Evolutionary conservation across 2,113 vertebrate species (phyloP), one percentile per base, ranked within the genome.

Genomic region (Rhizomys pruinosus): DNA sequence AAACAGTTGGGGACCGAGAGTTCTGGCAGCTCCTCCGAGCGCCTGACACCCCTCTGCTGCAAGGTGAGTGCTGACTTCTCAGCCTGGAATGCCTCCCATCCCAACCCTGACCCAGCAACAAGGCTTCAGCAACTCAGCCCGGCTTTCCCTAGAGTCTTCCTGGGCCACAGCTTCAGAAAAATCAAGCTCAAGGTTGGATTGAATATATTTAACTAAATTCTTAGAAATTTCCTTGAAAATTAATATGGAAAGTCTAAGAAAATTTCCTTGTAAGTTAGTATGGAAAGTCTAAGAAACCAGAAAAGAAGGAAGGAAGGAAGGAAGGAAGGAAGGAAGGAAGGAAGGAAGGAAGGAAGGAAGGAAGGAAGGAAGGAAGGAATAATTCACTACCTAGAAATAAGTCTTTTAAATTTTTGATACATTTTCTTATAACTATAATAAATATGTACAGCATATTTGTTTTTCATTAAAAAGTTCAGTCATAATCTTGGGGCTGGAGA

Each of bases 1-100:
- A 99, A 87, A 97, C 96, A 78, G 98, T 97, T 0, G 97, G 89
- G 2, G 97, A 99, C 52, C 97, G 96, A 42, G 98, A 98, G 89
- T 99, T 99, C 95, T 99, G 99, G 99, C 98, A 98, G 87, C 95
- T 98, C 23, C 94, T 99, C 32, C 97, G 73, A 0, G 97, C 97
- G 1, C 97, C 98, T 7, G 91, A 96, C 84, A 97, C 64, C 1
- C 96, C 97, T 1, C 97, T 99, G 94, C 97, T 63, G 95, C 86
- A 98, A 98, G 99, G 99, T 99, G 91, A 98, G 98, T 91, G 1
- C n/a, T 6, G 72, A 47, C 63, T 25, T 10, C 37, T 25, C 7
- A 29, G 52, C 79, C 59, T 7, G 15, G n/a, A 39, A 2, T 42
- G 44, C n/a, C 11, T 76, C 52, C 23, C 5, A 11, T 20, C n/a